Evolutionary conservation across 2,888 invertebrate species (phyloP).

Genomic region (Chirona hameri): DNA sequence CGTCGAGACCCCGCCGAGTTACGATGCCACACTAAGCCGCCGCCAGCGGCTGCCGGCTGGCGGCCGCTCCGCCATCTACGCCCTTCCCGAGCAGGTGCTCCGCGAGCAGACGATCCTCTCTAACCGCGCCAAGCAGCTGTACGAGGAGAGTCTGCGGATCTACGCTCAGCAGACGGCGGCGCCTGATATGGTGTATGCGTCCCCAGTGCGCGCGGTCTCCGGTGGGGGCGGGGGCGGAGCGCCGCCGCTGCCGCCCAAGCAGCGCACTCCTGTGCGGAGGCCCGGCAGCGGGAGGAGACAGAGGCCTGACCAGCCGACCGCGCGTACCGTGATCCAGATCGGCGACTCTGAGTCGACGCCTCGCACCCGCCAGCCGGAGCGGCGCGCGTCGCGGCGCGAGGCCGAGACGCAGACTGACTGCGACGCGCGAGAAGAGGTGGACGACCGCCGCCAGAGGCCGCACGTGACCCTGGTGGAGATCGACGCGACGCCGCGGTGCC

Average conservation of each 20-base stretch:
- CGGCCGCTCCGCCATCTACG: constrained; percentile 33
- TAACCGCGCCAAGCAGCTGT: constrained; percentile 42
- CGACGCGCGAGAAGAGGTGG: constrained; percentile 27
- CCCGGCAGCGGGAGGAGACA: constrained; percentile 31
- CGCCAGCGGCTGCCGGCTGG: constrained; percentile 31
- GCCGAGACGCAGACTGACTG: constrained; percentile 39
- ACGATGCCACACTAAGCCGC: constrained; percentile 42
- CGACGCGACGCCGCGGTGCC: constrained; percentile 43
- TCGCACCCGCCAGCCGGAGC: constrained; percentile 38
- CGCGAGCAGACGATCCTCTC: constrained; percentile 42
- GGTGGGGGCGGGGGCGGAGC: constrained; percentile 41
- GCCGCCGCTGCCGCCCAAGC: constrained; percentile 42
- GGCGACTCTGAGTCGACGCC: constrained; percentile 35
- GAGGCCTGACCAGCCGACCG: constrained; percentile 34
- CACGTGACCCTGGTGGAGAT: constrained; percentile 39
- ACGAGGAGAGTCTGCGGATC: constrained; percentile 41
- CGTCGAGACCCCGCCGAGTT: constrained; percentile 42
- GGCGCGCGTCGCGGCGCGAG: constrained; percentile 38
- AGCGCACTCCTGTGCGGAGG: constrained; percentile 52
- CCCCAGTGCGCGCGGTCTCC: constrained; percentile 41
- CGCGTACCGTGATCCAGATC: constrained; percentile 38
- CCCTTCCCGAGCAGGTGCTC: constrained; percentile 38
- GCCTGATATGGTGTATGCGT: constrained; percentile 41
- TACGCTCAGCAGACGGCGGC: constrained; percentile 40
- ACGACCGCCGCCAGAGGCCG: constrained; percentile 37